These are phyloP conservation scores for Orycteropus afer DNA, from an alignment of 2,113 vertebrate genomes.

Conservation along the genomic window DNA sequence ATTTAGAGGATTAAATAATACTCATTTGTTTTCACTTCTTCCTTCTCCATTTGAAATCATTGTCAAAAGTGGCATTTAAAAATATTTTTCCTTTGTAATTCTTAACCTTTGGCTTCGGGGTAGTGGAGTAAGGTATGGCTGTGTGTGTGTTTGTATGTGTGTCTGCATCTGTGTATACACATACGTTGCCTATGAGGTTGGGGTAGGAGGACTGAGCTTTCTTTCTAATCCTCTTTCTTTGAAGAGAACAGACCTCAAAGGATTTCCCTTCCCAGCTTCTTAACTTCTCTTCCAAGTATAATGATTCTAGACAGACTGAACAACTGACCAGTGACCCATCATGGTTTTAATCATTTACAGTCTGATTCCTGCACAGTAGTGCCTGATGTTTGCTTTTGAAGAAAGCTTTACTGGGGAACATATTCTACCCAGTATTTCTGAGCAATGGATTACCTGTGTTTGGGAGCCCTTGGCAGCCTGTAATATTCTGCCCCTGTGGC, in stretches of 20 bases:
- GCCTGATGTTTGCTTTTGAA: constrained; percentile 75
- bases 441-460: constrained; percentile 66
- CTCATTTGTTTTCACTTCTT: constrained; percentile 49
- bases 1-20: constrained; percentile 52
- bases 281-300: constrained; percentile 67
- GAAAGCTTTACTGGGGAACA: constrained; percentile 68
- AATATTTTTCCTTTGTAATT: constrained; percentile 9
- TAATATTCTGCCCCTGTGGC: constrained; percentile 64
- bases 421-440: constrained; percentile 61
- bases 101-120: constrained; percentile 33
- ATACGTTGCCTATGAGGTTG: constrained; percentile 3
- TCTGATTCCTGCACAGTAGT: constrained; percentile 65
- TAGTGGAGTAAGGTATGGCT: constrained; percentile 21
- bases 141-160: constrained; percentile 10
- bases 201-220: not conserved
- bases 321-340: constrained; percentile 75
- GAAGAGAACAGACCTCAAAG: constrained; percentile 68
- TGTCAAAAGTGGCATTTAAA: constrained; percentile 41
- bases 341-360: constrained; percentile 80
- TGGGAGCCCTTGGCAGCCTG: constrained; percentile 9
- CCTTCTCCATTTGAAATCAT: constrained; percentile 39
- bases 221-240: constrained; percentile 67
- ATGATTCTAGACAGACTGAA: constrained; percentile 77
- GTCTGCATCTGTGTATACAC: not conserved
- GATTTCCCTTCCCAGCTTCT: constrained; percentile 64